Percentiles rank a stretch among this genome's conserved stretches.
These are phyloP conservation scores for Epistrophe grossulariae DNA, from an alignment of 2,888 invertebrate genomes.

Conservation along the genomic window DNA sequence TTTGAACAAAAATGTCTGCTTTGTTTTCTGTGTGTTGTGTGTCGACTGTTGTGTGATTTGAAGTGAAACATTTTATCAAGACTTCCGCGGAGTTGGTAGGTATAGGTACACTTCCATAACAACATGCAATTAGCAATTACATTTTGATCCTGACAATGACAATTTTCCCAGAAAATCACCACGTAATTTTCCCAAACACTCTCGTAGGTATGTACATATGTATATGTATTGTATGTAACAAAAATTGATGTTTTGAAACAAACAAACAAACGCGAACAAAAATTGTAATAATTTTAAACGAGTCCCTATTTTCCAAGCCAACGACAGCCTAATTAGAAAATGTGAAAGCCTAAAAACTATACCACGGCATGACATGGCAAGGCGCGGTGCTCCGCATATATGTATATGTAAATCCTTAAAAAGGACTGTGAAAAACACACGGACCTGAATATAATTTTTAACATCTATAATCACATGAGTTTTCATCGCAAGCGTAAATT, in stretches of 20 bases:
- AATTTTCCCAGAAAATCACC: conserved; percentile 50
- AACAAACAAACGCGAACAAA: conserved; percentile 3
- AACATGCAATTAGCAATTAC: conserved; percentile 67
- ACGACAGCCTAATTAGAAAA: conserved; percentile 70
- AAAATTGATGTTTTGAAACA: not conserved
- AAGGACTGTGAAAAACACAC: conserved; percentile 60
- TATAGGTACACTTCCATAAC: not conserved
- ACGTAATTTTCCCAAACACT: conserved; percentile 25
- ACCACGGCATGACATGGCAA: not conserved
- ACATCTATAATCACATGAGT: conserved; percentile 70
- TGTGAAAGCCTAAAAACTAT: conserved; percentile 9
- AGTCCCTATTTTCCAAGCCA: conserved; percentile 64
- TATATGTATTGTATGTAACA: not conserved
- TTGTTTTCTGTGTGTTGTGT: too few species aligned
- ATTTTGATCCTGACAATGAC: conserved; percentile 43
- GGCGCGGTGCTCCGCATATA: too few species aligned
- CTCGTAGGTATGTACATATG: too few species aligned
- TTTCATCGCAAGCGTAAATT: conserved; percentile 73
- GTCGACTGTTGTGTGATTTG: too few species aligned
- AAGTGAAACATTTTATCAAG: conserved; percentile 7
- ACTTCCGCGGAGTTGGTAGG: not conserved
- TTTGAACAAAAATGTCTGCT: not conserved
- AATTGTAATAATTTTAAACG: conserved; percentile 63
- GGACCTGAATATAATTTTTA: conserved; percentile 70
- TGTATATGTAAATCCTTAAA: not conserved